Percentiles rank a stretch among this genome's conserved stretches.
These are phyloP conservation scores for Odontomyia ornata DNA, from an alignment of 2,888 invertebrate species.

Conservation along the genomic window DNA sequence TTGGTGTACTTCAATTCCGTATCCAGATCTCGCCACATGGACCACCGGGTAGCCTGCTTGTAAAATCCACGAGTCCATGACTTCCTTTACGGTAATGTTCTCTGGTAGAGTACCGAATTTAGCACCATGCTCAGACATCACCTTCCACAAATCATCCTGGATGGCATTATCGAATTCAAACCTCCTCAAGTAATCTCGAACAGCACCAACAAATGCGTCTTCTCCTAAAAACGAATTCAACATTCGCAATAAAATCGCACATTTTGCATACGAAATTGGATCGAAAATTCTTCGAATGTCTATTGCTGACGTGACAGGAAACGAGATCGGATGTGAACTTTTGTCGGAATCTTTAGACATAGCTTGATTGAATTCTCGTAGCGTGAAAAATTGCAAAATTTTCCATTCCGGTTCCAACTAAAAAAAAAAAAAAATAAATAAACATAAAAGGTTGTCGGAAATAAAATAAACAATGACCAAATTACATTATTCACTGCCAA, in stretches of 20 bases:
- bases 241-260: constrained; percentile 78
- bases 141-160: constrained; percentile 73
- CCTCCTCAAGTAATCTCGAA: constrained; percentile 66
- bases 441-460: neutral
- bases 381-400: constrained; percentile 68
- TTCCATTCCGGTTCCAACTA: constrained; percentile 70
- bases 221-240: constrained; percentile 75
- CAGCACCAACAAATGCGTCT: constrained; percentile 67
- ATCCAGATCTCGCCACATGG: constrained; percentile 65
- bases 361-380: constrained; percentile 67
- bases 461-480: constrained; percentile 26
- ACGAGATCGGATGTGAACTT: constrained; percentile 73
- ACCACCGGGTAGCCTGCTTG: constrained; percentile 76
- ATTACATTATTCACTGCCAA: constrained; percentile 59
- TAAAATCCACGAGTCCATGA: constrained; percentile 76
- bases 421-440: constrained; percentile 35
- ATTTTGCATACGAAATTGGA: constrained; percentile 77
- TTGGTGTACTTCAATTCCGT: constrained; percentile 58
- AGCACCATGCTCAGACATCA: constrained; percentile 69
- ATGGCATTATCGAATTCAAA: constrained; percentile 71
- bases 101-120: constrained; percentile 60
- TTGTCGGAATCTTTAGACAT: constrained; percentile 71
- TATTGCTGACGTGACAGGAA: constrained; percentile 69
- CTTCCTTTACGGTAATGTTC: constrained; percentile 66
- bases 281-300: constrained; percentile 77